Evolutionary conservation across 2,888 invertebrate species (phyloP).

Genomic region (Aromia moschata): DNA sequence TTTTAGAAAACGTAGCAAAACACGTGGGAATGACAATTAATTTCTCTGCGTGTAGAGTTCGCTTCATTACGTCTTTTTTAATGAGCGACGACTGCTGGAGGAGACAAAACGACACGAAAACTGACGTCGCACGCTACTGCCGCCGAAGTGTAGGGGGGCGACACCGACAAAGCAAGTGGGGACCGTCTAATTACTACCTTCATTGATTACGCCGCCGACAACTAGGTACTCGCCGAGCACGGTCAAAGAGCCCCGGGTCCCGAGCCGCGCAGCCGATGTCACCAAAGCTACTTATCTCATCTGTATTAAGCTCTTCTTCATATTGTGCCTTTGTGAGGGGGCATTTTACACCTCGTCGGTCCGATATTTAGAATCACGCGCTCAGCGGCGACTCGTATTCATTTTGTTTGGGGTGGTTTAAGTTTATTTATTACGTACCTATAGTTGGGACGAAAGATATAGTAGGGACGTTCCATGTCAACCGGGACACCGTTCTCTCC

Average conservation of each 20-base stretch:
- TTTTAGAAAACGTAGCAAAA: no score
- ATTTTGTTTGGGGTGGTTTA: no score
- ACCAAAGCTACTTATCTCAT: constrained; percentile 44
- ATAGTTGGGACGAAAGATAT: no score
- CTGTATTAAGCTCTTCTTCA: constrained; percentile 36
- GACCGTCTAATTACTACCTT: constrained; percentile 47
- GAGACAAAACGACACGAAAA: background rate
- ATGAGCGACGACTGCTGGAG: no score
- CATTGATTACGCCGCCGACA: constrained; percentile 46
- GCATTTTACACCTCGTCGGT: constrained; percentile 33
- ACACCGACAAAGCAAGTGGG: constrained; percentile 62
- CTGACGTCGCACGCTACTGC: constrained; percentile 9
- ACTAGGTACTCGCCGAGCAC: constrained; percentile 33
- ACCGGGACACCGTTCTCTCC: no score
- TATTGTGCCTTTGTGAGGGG: constrained; percentile 38
- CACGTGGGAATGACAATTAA: no score
- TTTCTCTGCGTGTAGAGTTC: no score
- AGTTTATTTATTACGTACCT: no score
- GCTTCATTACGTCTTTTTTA: no score
- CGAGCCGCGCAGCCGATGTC: constrained; percentile 36
- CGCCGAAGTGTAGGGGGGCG: constrained; percentile 43
- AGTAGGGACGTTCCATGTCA: no score
- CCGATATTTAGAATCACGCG: constrained; percentile 9
- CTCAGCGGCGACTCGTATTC: no score
- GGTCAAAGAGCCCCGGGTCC: constrained; percentile 36